Conservation (phyloP, 2,888 invertebrate species). For the Belgica antarctica region DNA sequence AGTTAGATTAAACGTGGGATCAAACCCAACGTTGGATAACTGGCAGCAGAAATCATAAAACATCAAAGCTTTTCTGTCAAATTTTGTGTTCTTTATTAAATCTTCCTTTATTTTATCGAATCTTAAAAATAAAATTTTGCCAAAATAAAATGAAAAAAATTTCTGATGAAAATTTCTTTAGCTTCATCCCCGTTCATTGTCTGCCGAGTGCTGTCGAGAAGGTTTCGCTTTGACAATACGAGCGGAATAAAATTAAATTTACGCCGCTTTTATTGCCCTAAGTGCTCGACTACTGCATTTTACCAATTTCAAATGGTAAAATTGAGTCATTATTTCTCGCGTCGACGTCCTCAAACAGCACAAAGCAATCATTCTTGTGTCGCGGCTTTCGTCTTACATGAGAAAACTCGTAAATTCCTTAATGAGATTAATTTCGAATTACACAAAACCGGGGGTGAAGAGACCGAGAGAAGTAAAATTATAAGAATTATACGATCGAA, state of each 20-base stretch:
- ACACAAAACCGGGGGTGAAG: neutral
- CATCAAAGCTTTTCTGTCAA: no score
- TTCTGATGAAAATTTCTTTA: neutral
- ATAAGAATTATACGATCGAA: constrained; percentile 29
- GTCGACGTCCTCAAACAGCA: constrained; percentile 39
- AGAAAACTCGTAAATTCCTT: neutral
- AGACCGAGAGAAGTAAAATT: constrained; percentile 1
- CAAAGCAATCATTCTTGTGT: neutral
- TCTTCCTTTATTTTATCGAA: neutral
- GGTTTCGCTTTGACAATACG: neutral
- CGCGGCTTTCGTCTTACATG: no score
- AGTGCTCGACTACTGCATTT: constrained; percentile 16
- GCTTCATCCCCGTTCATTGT: no score
- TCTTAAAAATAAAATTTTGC: constrained; percentile 11
- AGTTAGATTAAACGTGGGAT: neutral
- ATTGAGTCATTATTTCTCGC: constrained; percentile 25
- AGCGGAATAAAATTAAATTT: constrained; percentile 25
- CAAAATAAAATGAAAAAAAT: neutral
- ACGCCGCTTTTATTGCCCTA: constrained; percentile 4
- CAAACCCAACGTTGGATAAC: neutral
- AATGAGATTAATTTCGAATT: neutral
- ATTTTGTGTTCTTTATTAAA: neutral
- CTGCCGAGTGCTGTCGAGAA: constrained; percentile 25
- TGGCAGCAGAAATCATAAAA: neutral
- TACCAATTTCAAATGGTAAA: constrained; percentile 14